Evolutionary conservation across 2,113 vertebrate genomes (phyloP).

Genomic region (Enhydra lutris): DNA sequence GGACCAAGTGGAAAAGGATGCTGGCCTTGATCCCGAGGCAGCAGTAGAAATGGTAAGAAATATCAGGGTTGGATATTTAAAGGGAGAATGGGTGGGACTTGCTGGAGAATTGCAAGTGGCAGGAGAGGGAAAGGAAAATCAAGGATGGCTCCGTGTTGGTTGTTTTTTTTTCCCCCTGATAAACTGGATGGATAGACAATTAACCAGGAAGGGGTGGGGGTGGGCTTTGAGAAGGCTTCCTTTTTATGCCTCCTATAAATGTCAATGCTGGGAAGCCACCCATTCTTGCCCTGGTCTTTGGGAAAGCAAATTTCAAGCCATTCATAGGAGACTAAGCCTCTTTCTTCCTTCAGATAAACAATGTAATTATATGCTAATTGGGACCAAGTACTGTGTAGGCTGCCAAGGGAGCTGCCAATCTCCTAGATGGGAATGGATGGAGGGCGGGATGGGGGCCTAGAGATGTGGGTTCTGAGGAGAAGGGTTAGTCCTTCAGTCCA

Average conservation of each 20-base stretch:
- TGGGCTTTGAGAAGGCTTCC: not conserved
- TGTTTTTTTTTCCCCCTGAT: not conserved
- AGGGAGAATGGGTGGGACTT: not conserved
- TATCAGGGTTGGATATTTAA: not conserved
- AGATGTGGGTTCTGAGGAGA: not conserved
- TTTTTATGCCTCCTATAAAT: not conserved
- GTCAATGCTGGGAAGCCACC: not conserved
- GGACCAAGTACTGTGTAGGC: not conserved
- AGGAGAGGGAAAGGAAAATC: not conserved
- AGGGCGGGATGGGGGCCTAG: not conserved
- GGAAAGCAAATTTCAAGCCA: not conserved
- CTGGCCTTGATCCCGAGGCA: not conserved
- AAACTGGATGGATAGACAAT: not conserved
- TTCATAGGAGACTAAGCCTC: not conserved
- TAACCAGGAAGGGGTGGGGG: not conserved
- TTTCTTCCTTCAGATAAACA: not conserved
- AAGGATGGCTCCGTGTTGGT: not conserved
- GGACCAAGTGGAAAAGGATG: not conserved
- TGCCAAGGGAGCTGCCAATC: not conserved
- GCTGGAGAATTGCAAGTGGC: not conserved
- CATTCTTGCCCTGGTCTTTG: not conserved
- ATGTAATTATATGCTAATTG: not conserved
- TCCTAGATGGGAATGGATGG: fast-evolving
- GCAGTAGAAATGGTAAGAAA: not conserved
- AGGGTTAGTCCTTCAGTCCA: not conserved